Base-by-base conservation (phyloP, 2,113 vertebrate species). In the Zeus faber region DNA sequence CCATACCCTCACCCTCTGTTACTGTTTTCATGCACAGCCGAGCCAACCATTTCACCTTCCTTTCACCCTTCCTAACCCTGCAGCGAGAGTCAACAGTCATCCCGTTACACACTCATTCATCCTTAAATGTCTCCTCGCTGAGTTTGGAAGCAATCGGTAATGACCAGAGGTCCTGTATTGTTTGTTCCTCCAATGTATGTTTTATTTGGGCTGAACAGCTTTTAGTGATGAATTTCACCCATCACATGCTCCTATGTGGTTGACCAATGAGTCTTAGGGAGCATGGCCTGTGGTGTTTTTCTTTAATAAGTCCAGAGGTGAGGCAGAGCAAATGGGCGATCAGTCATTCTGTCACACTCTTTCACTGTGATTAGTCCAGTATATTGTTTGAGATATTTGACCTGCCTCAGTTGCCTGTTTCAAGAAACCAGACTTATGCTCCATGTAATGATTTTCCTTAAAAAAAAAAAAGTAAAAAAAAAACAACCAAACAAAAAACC, bases 231-330 rank as follows among this genome's bases (percentile, higher is more conserved):
- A 78, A 85, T 83, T 81, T 78, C 72, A 70, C 72, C 78, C 67
- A 74, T 80, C 76, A 76, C 63, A 50, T 60, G 58, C 60, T 59
- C 60, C 70, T 27, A 29, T 49, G 57, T 58, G 70, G 72, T 69
- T 80, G 75, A 81, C 79, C 79, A 79, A 76, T 81, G 79, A 65
- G 55, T 72, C 69, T 52, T 70, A 59, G 66, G 62, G 53, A 63
- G 57, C 51, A 17, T 53, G 49, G 75, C 75, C 79, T 47, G 63
- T 79, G 74, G 77, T 82, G 81, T 85, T 87, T 80, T 80, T 75
- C 76, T 87, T 85, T 84, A 84, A 87, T 87, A 87, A 78, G 77
- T 84, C 76, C 70, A 80, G 79, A 85, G 79, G 81, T 83, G 79
- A 79, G 59, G 76, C 67, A 81, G 78, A 74, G 63, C 58, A 69